phyloP scores from a whole-genome alignment of 2,888 invertebrate genomes.

The Clostera curtula region DNA sequence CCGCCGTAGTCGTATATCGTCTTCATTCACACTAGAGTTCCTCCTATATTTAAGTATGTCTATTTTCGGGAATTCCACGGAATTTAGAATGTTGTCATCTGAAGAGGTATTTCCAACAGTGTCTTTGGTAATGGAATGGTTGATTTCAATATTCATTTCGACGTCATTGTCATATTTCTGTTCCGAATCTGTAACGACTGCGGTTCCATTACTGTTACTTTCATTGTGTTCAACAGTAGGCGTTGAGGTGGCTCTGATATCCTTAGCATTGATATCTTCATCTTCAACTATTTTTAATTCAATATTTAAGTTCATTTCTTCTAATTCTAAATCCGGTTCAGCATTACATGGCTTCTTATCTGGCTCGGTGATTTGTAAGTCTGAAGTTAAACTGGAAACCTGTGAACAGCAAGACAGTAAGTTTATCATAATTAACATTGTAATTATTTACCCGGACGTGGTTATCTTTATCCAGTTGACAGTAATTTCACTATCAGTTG shows the following conservation, averaged over 20 bases:
- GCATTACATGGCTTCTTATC: slow-evolving; percentile 27
- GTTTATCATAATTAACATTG: neutral
- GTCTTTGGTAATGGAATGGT: slow-evolving; percentile 13
- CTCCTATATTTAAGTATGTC: slow-evolving; percentile 59
- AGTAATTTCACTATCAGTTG: too few species aligned
- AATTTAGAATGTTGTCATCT: slow-evolving; percentile 42
- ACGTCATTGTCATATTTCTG: slow-evolving; percentile 8
- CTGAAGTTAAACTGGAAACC: slow-evolving; percentile 41
- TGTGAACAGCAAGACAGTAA: slow-evolving; percentile 24
- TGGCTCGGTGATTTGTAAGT: slow-evolving; percentile 37
- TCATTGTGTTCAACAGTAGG: slow-evolving; percentile 10
- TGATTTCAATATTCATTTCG: slow-evolving; percentile 13
- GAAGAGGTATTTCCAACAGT: slow-evolving; percentile 32
- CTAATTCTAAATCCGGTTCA: slow-evolving; percentile 45
- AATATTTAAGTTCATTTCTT: slow-evolving; percentile 51
- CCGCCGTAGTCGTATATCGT: slow-evolving; percentile 55
- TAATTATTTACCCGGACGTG: too few species aligned
- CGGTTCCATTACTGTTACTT: slow-evolving; percentile 9
- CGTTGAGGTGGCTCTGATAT: slow-evolving; percentile 9
- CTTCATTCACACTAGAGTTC: slow-evolving; percentile 65
- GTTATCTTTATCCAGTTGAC: too few species aligned
- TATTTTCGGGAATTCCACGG: slow-evolving; percentile 53
- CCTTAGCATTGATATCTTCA: slow-evolving; percentile 35
- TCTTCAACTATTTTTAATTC: slow-evolving; percentile 70
- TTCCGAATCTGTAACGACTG: slow-evolving; percentile 8